A percentile compares a stretch with the other conserved stretches of the same genome.
These are phyloP conservation scores for Leucophenga montana DNA, from an alignment of 2,888 invertebrate species.

Conservation along the genomic window DNA sequence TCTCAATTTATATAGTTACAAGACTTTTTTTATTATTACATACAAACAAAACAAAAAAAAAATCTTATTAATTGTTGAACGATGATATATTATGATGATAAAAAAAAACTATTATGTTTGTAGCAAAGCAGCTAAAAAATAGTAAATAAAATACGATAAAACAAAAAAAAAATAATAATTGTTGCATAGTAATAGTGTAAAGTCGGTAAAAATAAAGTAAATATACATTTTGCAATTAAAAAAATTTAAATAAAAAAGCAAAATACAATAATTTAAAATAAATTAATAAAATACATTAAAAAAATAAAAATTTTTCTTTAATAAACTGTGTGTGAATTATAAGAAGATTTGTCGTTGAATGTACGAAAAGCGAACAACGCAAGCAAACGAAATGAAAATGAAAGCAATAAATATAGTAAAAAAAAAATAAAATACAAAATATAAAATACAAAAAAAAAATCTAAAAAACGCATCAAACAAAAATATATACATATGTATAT, in stretches of 20 bases:
- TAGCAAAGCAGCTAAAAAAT: too few species aligned
- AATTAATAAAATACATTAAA: conserved; percentile 25
- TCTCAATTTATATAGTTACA: conserved; percentile 30
- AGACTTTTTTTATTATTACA: background rate
- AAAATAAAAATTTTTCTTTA: too few species aligned
- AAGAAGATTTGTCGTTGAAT: conserved; percentile 30
- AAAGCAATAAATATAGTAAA: conserved; percentile 59
- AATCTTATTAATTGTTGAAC: conserved; percentile 51
- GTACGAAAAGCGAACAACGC: background rate
- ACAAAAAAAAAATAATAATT: conserved; percentile 52
- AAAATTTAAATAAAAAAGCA: conserved; percentile 38
- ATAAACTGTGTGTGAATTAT: too few species aligned
- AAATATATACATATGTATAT: too few species aligned
- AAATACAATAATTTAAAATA: conserved; percentile 60
- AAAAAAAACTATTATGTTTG: conserved; percentile 22
- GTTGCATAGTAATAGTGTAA: conserved; percentile 56
- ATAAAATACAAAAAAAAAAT: conserved; percentile 8
- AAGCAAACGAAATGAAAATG: conserved; percentile 54
- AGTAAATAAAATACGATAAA: too few species aligned
- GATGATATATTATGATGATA: too few species aligned
- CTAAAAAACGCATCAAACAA: background rate
- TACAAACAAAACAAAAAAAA: conserved; percentile 6
- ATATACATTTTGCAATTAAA: conserved; percentile 11
- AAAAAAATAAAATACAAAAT: conserved; percentile 7
- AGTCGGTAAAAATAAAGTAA: background rate